Conservation (phyloP, 2,797 vertebrate genomes). For the Bovichtus diacanthus region DNA sequence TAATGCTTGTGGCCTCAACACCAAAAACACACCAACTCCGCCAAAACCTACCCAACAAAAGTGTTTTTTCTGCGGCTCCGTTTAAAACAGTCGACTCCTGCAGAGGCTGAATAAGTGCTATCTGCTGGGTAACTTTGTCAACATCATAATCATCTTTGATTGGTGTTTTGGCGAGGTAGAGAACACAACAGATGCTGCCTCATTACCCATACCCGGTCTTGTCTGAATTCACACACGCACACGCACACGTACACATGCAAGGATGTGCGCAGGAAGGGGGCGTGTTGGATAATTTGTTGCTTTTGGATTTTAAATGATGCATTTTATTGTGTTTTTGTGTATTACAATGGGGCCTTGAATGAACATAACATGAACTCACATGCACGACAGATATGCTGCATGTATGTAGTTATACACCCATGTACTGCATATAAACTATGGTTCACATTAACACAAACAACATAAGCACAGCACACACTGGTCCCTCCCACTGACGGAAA, state of each 20-base stretch:
- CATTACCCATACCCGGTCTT: slow-evolving; percentile 68
- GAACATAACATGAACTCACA: slow-evolving; percentile 3
- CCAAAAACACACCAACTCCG: slow-evolving; percentile 7
- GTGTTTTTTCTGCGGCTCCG: slow-evolving; percentile 37
- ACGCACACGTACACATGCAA: slow-evolving; percentile 5
- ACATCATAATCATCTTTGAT: slow-evolving; percentile 84
- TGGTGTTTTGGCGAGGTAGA: slow-evolving; percentile 66
- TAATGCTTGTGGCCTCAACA: not conserved
- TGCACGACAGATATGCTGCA: not conserved
- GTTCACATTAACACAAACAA: slow-evolving; percentile 28
- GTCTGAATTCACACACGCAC: slow-evolving; percentile 43
- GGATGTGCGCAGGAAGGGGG: slow-evolving; percentile 40
- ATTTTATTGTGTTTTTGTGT: slow-evolving; percentile 15
- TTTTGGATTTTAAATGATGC: slow-evolving; percentile 18
- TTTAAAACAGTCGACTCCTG: slow-evolving; percentile 64
- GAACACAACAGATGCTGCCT: slow-evolving; percentile 79
- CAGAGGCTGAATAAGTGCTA: slow-evolving; percentile 66
- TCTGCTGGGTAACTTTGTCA: slow-evolving; percentile 78
- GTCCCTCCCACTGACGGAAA: slow-evolving; percentile 61
- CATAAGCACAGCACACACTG: slow-evolving; percentile 20
- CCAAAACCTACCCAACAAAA: slow-evolving; percentile 28
- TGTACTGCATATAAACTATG: not conserved
- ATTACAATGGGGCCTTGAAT: not conserved
- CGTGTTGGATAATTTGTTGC: slow-evolving; percentile 29
- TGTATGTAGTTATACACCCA: not conserved